Base-by-base conservation (phyloP, 2,113 vertebrate species). In the Mesocricetus auratus region DNA sequence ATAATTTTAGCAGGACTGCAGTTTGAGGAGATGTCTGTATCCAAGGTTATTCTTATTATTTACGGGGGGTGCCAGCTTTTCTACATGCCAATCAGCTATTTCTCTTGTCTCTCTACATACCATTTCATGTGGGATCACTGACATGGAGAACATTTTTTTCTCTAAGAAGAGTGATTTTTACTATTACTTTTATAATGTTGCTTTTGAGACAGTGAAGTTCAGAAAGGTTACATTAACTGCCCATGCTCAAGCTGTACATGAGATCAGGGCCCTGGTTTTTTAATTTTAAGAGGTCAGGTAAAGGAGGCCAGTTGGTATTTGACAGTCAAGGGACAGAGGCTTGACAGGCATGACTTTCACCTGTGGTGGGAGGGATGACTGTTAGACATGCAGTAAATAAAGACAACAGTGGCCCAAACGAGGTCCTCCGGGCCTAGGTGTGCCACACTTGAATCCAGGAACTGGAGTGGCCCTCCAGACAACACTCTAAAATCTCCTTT, bases 111-210 rank as follows among this genome's bases (percentile, higher is more conserved):
- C 45, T 62, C 89, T 24, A 69, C 45, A 58, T 39, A 62, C 12
- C 19, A 87, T 60, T 93, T 90, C 91, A 94, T 50, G 79, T 29
- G 47, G 9, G 16, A 66, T 96, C 62, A 79, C 73, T 92, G 69
- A 90, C 58, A 64, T 89, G 42, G 22, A 90, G 62, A 91, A 68
- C 29, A 89, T 42, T 39, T 85, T 26, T 33, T 19, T 64, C 81
- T 42, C 5, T 16, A 62, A 69, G n/a, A 58, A 91, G n/a, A 93
- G 13, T 29, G 64, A 62, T 56, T 90, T 90, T 88, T 79, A 88
- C 50, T 71, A 66, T 24, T 56, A 78, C 50, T 88, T 85, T 75
- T 85, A 39, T 45, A 73, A 22, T 64, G 19, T 24, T 74, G 56
- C 39, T 69, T 94, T 89, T 89, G 56, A 94, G 86, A 81, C 42